Evolutionary conservation across 2,113 vertebrate species (phyloP), one percentile per base, ranked within the genome.

Genomic region (Accipiter virgatus): DNA sequence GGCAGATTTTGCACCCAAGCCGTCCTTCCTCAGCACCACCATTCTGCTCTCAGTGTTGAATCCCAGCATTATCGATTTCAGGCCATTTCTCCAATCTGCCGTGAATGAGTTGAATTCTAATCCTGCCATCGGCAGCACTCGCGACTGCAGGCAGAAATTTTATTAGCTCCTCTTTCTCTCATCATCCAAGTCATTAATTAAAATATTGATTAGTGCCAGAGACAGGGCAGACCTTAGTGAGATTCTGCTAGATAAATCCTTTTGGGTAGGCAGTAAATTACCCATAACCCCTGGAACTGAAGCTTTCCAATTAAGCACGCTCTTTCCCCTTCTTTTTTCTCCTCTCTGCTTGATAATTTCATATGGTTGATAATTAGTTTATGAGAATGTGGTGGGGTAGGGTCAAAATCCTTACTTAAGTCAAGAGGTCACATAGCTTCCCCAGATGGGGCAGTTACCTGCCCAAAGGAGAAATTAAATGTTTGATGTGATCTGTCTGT

Each of bases 161-260:
- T 90, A 92, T 94, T 93, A 79, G 47, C 74, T 92, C 16, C 62
- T 59, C 25, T 79, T 88, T 68, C 65, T 43, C 78, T 85, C 70
- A 36, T 67, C 6, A 2, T 47, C 66, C 85, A 52, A 61, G 62
- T 26, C 40, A 59, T 95, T 95, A 90, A 90, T 94, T 94, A 94
- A 85, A 90, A 52, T 86, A 95, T 90, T 75, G 96, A 93, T 96
- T 74, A 55, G 52, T 42, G 43, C 48, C 58, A 63, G 94, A 92
- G 70, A 79, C 20, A 17, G 74, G 66, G 42, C 47, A 81, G 90
- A 81, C 16, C 32, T 40, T 13, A 38, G 38, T 19, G 61, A 82
- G 81, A 59, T 68, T 42, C 52, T 79, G 58, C 53, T 9, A 61
- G 52, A 82, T 66, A 85, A 79, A 72, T 90, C 47, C 42, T 85